Percentiles rank a stretch among this genome's conserved stretches.
phyloP scores from a whole-genome alignment of 1,140 invertebrate genomes.

The Nasonia giraulti region DNA sequence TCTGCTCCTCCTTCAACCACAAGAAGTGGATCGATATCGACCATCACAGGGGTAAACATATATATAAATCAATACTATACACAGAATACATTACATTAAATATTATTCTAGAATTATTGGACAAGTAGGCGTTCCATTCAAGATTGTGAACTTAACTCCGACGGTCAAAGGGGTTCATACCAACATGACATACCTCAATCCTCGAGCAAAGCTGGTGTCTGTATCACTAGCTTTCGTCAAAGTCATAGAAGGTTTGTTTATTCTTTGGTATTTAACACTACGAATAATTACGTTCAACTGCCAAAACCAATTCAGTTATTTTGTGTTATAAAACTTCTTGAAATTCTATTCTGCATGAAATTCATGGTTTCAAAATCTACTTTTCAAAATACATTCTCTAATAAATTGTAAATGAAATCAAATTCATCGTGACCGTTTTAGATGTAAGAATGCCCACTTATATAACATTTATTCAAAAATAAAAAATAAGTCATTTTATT shows the following conservation, averaged over 20 bases:
- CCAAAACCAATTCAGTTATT: background rate
- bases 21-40: conserved; percentile 64
- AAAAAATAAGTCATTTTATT: background rate
- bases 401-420: background rate
- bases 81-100: background rate
- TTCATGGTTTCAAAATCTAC: background rate
- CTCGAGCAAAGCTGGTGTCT: conserved; percentile 87
- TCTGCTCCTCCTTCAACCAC: conserved; percentile 58
- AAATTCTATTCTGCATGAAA: background rate
- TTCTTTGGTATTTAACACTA: background rate
- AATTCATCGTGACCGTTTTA: background rate
- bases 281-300: background rate
- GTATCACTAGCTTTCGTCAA: conserved; percentile 93
- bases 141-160: conserved; percentile 68
- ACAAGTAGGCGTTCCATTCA: conserved; percentile 70
- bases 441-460: background rate
- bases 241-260: conserved; percentile 87
- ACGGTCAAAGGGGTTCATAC: conserved; percentile 75
- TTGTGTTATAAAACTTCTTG: background rate
- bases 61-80: too few species aligned
- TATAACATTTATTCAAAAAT: background rate
- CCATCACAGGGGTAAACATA: conserved; percentile 42
- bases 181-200: conserved; percentile 77
- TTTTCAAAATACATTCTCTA: background rate
- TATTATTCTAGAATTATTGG: conserved; percentile 71